Conservation (phyloP, 2,113 vertebrate species). For the Cinclus mexicanus region DNA sequence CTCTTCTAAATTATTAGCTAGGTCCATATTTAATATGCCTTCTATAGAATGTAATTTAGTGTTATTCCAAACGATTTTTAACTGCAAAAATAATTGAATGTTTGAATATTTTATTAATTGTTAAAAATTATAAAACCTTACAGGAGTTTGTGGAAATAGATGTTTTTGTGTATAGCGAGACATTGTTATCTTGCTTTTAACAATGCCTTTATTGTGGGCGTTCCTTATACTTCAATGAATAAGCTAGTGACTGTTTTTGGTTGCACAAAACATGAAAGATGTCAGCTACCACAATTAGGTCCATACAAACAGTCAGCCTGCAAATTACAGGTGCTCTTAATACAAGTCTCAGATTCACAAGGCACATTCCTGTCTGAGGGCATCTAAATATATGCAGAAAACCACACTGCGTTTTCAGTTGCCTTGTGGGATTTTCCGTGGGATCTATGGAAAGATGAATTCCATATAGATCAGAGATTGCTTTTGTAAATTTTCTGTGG, state of each 20-base stretch:
- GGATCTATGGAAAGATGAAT: background rate
- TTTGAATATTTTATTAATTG: conserved; percentile 62
- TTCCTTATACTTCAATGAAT: background rate
- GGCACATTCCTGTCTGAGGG: background rate
- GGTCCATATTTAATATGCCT: background rate
- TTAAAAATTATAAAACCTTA: conserved; percentile 43
- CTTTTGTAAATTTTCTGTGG: background rate
- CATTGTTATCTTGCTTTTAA: background rate
- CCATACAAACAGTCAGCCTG: background rate
- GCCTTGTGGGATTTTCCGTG: background rate
- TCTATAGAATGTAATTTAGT: background rate
- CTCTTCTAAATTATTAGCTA: background rate
- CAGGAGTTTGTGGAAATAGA: conserved; percentile 8
- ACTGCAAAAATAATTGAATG: conserved; percentile 24
- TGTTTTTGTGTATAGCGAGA: background rate
- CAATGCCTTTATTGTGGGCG: background rate
- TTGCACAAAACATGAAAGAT: background rate
- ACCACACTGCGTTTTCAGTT: background rate
- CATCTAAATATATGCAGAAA: background rate
- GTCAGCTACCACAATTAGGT: background rate
- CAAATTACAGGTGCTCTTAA: background rate
- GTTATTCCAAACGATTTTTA: background rate
- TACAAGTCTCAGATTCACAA: background rate
- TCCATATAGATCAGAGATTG: background rate
- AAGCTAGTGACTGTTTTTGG: background rate